Percentiles rank a stretch among this genome's conserved stretches.
Conservation (phyloP, 2,888 invertebrate genomes). For the Xanthia togata region DNA sequence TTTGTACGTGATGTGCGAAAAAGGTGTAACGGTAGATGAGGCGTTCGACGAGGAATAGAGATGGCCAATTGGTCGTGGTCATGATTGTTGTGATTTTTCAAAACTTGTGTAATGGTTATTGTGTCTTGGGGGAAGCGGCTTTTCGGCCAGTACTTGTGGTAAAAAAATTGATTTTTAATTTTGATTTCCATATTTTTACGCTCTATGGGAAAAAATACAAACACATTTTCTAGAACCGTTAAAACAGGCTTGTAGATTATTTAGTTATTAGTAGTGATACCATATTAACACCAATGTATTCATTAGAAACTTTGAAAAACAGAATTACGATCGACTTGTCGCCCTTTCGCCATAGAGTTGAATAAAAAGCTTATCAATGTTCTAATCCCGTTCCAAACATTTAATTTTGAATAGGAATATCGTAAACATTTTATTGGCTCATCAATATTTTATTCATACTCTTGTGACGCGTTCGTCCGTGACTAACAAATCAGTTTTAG, state of each 20-base stretch:
- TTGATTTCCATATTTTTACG: too few species aligned
- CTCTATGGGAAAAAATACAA: not conserved
- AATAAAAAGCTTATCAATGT: slow-evolving; percentile 58
- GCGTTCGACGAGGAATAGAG: slow-evolving; percentile 10
- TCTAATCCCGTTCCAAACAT: slow-evolving; percentile 60
- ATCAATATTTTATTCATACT: slow-evolving; percentile 68
- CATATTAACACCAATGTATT: slow-evolving; percentile 25
- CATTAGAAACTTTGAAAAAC: slow-evolving; percentile 30
- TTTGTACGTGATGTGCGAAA: slow-evolving; percentile 68
- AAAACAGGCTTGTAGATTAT: not conserved
- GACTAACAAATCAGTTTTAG: slow-evolving; percentile 72
- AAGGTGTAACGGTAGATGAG: slow-evolving; percentile 63
- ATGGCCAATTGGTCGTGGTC: not conserved
- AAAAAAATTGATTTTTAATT: too few species aligned
- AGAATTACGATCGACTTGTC: slow-evolving; percentile 41
- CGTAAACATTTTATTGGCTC: slow-evolving; percentile 68
- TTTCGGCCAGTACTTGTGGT: not conserved
- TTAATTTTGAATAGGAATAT: slow-evolving; percentile 59
- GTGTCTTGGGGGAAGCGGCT: not conserved
- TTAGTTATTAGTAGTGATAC: not conserved
- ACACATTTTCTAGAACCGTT: not conserved
- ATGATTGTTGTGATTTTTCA: slow-evolving; percentile 2
- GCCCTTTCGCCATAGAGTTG: slow-evolving; percentile 32
- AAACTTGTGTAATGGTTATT: slow-evolving; percentile 9
- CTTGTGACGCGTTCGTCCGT: slow-evolving; percentile 59